These are phyloP conservation scores for Malurus splendens DNA, from an alignment of 2,797 vertebrate species.

Conservation along the genomic window DNA sequence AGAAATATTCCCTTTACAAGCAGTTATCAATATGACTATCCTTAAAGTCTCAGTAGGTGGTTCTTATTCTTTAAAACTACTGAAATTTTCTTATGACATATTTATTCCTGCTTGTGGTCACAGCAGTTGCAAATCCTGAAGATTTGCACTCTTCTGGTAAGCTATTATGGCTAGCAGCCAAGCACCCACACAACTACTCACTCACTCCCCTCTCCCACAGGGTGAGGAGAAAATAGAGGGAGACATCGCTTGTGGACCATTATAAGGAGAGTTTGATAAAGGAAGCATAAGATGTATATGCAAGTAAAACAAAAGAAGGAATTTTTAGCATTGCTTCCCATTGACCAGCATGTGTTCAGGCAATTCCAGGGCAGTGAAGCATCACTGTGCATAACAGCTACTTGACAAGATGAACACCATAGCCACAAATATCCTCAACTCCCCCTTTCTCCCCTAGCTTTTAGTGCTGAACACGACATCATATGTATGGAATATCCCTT, in stretches of 20 bases:
- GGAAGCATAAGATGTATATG: not conserved
- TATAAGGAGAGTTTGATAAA: not conserved
- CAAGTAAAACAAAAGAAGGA: not conserved
- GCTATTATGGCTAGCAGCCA: not conserved
- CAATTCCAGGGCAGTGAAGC: not conserved
- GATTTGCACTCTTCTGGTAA: not conserved
- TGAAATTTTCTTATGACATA: not conserved
- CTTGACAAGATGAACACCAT: not conserved
- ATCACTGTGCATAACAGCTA: not conserved
- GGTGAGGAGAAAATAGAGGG: not conserved
- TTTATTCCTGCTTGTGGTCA: not conserved
- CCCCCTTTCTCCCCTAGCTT: not conserved
- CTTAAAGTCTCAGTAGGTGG: not conserved
- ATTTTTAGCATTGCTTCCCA: not conserved
- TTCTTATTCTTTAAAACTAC: not conserved
- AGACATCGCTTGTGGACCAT: not conserved
- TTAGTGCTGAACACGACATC: not conserved
- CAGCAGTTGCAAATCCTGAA: not conserved
- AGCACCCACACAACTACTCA: not conserved
- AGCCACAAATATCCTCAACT: not conserved
- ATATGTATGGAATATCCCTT: not conserved
- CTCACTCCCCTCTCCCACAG: not conserved
- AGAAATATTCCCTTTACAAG: not conserved
- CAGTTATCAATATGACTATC: not conserved
- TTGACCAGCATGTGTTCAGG: not conserved